Conservation (phyloP, 2,888 invertebrate species). For the Gari tellinella region DNA sequence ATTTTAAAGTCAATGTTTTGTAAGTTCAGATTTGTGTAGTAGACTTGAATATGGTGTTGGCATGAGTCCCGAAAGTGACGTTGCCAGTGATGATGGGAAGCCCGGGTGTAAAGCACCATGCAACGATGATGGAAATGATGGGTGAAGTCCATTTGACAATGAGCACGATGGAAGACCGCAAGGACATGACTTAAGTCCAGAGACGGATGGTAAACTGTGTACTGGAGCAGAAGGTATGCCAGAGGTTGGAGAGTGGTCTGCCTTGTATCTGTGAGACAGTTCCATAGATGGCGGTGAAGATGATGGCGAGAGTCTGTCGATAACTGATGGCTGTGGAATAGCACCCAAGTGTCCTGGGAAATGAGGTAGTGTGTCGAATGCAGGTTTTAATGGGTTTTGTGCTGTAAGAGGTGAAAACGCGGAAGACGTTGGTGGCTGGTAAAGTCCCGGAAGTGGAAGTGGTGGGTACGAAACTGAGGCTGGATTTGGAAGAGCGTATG, state of each 20-base stretch:
- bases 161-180: constrained; percentile 58
- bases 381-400: constrained; percentile 53
- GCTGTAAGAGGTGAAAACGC: constrained; percentile 63
- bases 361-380: constrained; percentile 56
- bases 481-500: constrained; percentile 67
- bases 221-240: constrained; percentile 20
- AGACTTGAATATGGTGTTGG: constrained; percentile 9
- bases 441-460: constrained; percentile 57
- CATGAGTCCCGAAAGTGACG: constrained; percentile 53
- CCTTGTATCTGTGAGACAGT: constrained; percentile 52
- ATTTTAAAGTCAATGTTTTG: constrained; percentile 7
- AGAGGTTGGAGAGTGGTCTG: constrained; percentile 19
- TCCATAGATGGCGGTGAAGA: constrained; percentile 31
- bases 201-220: constrained; percentile 8
- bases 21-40: constrained; percentile 9
- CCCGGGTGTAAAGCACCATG: constrained; percentile 50
- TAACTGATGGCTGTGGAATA: constrained; percentile 24
- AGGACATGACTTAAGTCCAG: constrained; percentile 53
- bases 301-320: constrained; percentile 49
- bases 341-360: constrained; percentile 31
- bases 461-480: constrained; percentile 60
- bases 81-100: constrained; percentile 40
- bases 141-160: constrained; percentile 44
- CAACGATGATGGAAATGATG: constrained; percentile 47
- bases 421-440: constrained; percentile 54